Conservation (phyloP, 2,888 invertebrate species). For the Syrphus vitripennis region DNA sequence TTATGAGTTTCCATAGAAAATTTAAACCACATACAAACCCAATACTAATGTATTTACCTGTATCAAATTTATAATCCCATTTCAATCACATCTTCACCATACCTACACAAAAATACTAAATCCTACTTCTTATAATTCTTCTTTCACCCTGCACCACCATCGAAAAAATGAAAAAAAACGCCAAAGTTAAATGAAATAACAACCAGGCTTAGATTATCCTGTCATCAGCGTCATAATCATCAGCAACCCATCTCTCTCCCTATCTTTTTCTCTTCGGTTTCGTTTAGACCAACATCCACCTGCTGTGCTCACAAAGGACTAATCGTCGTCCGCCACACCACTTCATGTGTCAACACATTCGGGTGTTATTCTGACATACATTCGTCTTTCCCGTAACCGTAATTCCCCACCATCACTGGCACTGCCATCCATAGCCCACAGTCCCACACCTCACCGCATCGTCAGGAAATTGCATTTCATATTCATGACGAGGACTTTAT, state of each 20-base stretch:
- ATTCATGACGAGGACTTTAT: constrained; percentile 71
- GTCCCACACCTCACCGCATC: neutral
- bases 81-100: neutral
- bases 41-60: too few species aligned
- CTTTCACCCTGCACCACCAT: neutral
- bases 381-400: constrained; percentile 48
- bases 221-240: constrained; percentile 62
- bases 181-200: constrained; percentile 33
- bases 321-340: constrained; percentile 66
- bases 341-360: constrained; percentile 69
- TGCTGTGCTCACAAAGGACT: constrained; percentile 60
- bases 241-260: neutral
- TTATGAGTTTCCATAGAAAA: too few species aligned
- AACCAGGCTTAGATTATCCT: constrained; percentile 47
- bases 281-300: neutral
- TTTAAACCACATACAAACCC: too few species aligned
- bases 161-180: neutral
- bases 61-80: neutral
- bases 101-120: neutral
- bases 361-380: constrained; percentile 63
- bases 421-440: neutral
- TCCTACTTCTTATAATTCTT: neutral
- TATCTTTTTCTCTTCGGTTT: neutral
- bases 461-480: constrained; percentile 70
- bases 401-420: neutral